These are phyloP conservation scores for Hipposideros larvatus DNA, from an alignment of 2,797 vertebrate species.

Conservation along the genomic window DNA sequence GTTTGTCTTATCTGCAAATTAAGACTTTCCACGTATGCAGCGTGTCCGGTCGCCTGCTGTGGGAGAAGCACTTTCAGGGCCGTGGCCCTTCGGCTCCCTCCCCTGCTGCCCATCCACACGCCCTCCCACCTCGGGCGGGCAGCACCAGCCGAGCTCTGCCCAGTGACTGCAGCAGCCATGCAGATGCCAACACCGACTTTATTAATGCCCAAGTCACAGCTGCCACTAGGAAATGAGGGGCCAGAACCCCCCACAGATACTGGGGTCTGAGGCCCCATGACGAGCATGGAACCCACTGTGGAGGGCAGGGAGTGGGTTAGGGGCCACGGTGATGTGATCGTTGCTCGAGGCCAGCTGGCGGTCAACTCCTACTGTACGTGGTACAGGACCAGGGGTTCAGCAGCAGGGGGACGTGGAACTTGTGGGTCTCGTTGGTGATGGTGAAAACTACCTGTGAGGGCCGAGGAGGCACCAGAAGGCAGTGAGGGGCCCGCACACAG, in stretches of 20 bases:
- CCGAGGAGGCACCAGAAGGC: background rate
- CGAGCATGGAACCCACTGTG: background rate
- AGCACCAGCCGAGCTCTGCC: background rate
- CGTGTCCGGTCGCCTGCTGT: background rate
- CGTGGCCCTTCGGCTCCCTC: fast-evolving
- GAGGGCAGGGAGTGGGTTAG: fast-evolving
- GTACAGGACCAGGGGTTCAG: constrained; percentile 96
- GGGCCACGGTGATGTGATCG: fast-evolving
- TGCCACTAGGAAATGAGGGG: background rate
- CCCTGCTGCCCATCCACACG: fast-evolving
- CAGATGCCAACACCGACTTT: constrained; percentile 37
- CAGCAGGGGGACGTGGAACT: constrained; percentile 94
- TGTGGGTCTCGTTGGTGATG: constrained; percentile 88
- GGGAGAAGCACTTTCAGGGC: no score
- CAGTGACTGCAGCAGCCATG: background rate
- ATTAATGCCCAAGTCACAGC: constrained; percentile 30
- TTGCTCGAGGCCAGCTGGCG: background rate
- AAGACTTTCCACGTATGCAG: background rate
- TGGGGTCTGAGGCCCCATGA: fast-evolving
- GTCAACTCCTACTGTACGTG: constrained; percentile 93
- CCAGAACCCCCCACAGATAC: background rate
- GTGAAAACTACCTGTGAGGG: constrained; percentile 93
- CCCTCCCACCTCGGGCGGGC: fast-evolving
- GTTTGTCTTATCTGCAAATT: background rate
- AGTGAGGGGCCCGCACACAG: background rate